phyloP scores from a whole-genome alignment of 2,113 vertebrate genomes.

The Mellivora capensis region DNA sequence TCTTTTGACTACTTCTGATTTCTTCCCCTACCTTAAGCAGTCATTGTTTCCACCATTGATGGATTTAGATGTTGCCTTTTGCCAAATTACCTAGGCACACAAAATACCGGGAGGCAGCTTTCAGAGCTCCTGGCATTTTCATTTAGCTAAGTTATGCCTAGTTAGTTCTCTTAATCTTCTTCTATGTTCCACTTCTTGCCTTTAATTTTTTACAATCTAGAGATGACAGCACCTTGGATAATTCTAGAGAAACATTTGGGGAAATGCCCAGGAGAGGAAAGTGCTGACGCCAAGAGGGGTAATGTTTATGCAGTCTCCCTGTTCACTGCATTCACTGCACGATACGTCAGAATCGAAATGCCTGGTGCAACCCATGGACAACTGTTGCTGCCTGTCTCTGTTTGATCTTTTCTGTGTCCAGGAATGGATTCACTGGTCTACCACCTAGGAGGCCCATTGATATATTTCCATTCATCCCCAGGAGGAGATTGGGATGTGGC shows the following conservation, averaged over 20 bases:
- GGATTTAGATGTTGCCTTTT: constrained; percentile 33
- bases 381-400: constrained; percentile 23
- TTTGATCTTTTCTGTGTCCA: constrained; percentile 54
- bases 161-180: constrained; percentile 76
- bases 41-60: background rate
- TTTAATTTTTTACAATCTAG: constrained; percentile 70
- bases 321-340: background rate
- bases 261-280: constrained; percentile 11
- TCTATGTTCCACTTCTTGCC: constrained; percentile 68
- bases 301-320: constrained; percentile 48
- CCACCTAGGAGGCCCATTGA: background rate
- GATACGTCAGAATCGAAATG: constrained; percentile 11
- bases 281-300: constrained; percentile 23
- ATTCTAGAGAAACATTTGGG: constrained; percentile 54
- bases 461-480: constrained; percentile 28
- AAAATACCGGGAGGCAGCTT: constrained; percentile 61
- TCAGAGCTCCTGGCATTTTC: constrained; percentile 46
- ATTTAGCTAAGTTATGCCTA: constrained; percentile 66
- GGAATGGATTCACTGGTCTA: background rate
- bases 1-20: background rate
- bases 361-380: background rate
- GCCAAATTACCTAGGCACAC: constrained; percentile 26
- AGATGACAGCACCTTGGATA: constrained; percentile 58
- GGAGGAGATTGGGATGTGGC: constrained; percentile 23
- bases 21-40: constrained; percentile 37